phyloP scores from a whole-genome alignment of 2,113 vertebrate species.

The Bothrops jararaca region DNA sequence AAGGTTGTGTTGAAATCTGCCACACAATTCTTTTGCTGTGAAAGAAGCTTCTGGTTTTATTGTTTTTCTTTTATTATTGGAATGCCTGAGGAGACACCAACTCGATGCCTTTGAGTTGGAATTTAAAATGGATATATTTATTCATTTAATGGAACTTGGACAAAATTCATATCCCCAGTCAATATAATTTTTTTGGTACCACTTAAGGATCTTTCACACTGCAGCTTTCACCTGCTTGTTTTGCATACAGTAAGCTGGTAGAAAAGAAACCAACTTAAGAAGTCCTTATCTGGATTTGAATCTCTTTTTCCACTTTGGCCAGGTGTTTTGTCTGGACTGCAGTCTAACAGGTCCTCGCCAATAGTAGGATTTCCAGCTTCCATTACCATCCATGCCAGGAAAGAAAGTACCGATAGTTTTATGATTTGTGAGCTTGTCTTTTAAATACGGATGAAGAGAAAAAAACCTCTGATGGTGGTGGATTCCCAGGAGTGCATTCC shows the following conservation, averaged over 20 bases:
- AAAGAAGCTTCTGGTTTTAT: not conserved
- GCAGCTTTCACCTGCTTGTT: not conserved
- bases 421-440: no score
- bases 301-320: not conserved
- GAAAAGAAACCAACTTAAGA: not conserved
- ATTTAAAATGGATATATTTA: not conserved
- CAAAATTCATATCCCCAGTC: not conserved
- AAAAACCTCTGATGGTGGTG: no score
- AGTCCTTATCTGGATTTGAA: not conserved
- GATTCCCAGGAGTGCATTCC: no score
- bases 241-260: not conserved
- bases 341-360: not conserved
- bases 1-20: not conserved
- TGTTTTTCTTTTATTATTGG: not conserved
- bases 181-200: no score
- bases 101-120: not conserved
- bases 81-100: not conserved
- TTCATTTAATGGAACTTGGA: no score
- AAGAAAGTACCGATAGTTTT: no score
- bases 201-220: not conserved
- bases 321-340: not conserved
- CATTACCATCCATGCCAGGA: no score
- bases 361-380: no score
- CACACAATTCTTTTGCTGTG: not conserved
- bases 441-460: not conserved